These are phyloP conservation scores for Alfaro cultratus DNA, from an alignment of 2,797 vertebrate genomes.

Conservation along the genomic window DNA sequence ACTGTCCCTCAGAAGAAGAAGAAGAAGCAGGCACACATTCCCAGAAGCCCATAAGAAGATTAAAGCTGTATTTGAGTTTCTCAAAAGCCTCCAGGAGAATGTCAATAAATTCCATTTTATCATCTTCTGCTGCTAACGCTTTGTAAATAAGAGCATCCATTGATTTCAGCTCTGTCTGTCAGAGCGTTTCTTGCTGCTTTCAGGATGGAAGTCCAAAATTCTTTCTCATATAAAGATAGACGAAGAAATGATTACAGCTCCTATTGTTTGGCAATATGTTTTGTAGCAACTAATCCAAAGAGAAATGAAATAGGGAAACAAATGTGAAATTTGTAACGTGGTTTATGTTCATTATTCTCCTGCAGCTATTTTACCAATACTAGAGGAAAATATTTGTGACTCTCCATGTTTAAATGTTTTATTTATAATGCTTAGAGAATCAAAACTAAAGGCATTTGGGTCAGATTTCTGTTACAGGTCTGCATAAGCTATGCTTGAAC, in stretches of 20 bases:
- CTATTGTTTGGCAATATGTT: neutral
- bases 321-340: neutral
- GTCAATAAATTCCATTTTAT: constrained; percentile 1
- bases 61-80: constrained; percentile 11
- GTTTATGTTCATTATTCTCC: neutral
- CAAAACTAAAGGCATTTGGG: neutral
- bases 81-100: constrained; percentile 4
- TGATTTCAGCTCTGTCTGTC: constrained; percentile 3
- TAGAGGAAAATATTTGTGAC: neutral
- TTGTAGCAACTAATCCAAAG: neutral
- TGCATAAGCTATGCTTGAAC: neutral
- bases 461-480: neutral
- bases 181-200: neutral
- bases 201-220: neutral
- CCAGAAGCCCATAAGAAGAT: neutral
- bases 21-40: neutral
- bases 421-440: neutral
- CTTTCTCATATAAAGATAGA: neutral
- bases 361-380: neutral
- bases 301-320: neutral
- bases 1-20: neutral
- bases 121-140: neutral
- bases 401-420: neutral
- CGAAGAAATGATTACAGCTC: neutral
- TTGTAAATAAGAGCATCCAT: neutral